phyloP scores from a whole-genome alignment of 2,888 invertebrate species.

The Leptinotarsa haldemani region DNA sequence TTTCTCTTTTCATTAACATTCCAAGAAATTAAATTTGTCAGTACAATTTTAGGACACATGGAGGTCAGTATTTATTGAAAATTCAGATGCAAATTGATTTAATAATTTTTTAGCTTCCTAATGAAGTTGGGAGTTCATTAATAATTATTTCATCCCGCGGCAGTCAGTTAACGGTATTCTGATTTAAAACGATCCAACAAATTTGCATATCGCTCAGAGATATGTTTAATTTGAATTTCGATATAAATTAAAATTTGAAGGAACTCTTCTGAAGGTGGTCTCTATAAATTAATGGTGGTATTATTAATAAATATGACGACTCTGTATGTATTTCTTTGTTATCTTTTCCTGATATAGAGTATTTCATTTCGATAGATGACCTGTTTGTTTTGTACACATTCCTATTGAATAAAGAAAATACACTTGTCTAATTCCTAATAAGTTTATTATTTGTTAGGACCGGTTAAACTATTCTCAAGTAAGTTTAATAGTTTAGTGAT shows the following conservation, averaged over 20 bases:
- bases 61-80: constrained; percentile 37
- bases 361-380: too few species aligned
- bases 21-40: constrained; percentile 27
- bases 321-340: too few species aligned
- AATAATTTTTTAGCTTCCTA: constrained; percentile 34
- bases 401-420: too few species aligned
- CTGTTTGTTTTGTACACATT: too few species aligned
- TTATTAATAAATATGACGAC: neutral
- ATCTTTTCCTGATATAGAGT: too few species aligned
- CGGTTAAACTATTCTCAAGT: too few species aligned
- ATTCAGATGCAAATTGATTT: constrained; percentile 40
- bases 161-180: constrained; percentile 8
- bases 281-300: neutral
- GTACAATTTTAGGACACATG: constrained; percentile 32
- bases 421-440: too few species aligned
- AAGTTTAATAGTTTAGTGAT: too few species aligned
- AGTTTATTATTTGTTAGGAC: too few species aligned
- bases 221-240: constrained; percentile 1
- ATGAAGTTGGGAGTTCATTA: constrained; percentile 32
- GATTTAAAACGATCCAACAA: neutral
- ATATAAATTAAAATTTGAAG: neutral
- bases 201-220: constrained; percentile 1
- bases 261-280: neutral
- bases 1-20: constrained; percentile 36
- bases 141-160: constrained; percentile 34